Evolutionary conservation across 2,113 vertebrate genomes (phyloP).

Genomic region (Tylochromis polylepis): DNA sequence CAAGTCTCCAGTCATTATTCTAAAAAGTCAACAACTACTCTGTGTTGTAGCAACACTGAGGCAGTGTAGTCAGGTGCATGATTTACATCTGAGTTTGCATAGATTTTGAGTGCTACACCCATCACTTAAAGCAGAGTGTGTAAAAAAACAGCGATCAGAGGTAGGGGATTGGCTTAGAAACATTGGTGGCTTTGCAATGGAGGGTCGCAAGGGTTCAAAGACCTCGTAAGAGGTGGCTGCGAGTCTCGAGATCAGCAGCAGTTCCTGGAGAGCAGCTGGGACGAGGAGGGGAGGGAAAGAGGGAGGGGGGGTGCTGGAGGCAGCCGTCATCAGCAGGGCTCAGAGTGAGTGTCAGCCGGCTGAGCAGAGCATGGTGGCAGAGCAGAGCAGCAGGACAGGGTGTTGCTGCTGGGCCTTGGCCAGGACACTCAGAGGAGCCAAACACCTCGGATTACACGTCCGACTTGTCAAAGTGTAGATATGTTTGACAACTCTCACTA

Average conservation of each 20-base stretch:
- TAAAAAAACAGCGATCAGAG: neutral
- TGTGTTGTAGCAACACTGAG: neutral
- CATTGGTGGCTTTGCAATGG: too few species aligned
- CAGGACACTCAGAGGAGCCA: constrained; percentile 7
- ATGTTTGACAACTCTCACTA: constrained; percentile 97
- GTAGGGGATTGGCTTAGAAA: neutral
- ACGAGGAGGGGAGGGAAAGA: neutral
- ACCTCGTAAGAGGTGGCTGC: neutral
- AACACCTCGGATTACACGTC: neutral
- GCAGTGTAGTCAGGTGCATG: neutral
- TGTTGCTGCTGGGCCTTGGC: constrained; percentile 33
- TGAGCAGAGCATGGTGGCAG: constrained; percentile 50
- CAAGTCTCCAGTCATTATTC: neutral
- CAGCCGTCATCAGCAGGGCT: constrained; percentile 18
- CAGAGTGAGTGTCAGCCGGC: constrained; percentile 25
- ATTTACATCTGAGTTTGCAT: neutral
- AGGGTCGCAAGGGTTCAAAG: neutral
- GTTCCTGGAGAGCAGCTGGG: constrained; percentile 29
- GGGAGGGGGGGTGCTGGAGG: neutral
- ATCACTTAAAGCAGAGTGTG: neutral
- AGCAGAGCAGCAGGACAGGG: constrained; percentile 42
- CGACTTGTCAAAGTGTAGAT: neutral
- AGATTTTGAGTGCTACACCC: neutral
- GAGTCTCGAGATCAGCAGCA: constrained; percentile 18
- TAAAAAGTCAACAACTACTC: neutral